phyloP scores from a whole-genome alignment of 2,113 vertebrate species.

The Corythornis vintsioides region DNA sequence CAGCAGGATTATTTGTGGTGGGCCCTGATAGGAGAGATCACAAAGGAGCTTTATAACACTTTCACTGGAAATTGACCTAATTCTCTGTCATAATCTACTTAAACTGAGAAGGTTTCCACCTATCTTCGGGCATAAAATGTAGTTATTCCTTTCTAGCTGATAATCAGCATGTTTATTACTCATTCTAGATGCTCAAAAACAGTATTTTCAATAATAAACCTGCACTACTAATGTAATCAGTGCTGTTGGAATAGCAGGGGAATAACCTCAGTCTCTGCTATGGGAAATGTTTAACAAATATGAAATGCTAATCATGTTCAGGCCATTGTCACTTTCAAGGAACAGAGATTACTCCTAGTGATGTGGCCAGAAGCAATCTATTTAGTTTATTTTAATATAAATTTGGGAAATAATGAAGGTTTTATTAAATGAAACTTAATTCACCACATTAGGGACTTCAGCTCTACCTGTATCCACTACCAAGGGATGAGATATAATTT shows the following conservation, averaged over 20 bases:
- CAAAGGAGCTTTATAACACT: background rate
- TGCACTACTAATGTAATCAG: background rate
- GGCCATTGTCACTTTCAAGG: conserved; percentile 45
- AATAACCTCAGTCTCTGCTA: background rate
- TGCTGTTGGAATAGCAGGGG: background rate
- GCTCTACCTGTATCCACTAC: background rate
- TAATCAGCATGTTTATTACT: conserved; percentile 13
- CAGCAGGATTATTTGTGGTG: background rate
- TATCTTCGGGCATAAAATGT: conserved; percentile 21
- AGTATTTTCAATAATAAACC: background rate
- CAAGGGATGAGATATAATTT: background rate
- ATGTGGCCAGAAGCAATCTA: conserved; percentile 28
- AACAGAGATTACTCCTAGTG: conserved; percentile 39
- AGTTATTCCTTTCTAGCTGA: background rate
- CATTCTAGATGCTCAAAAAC: background rate
- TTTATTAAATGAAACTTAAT: conserved; percentile 63
- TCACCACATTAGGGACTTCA: background rate
- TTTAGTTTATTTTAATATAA: conserved; percentile 49
- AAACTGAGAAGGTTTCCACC: background rate
- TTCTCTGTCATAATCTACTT: conserved; percentile 24
- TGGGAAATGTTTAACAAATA: conserved; percentile 32
- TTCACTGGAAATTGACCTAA: conserved; percentile 40
- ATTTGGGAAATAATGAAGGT: conserved; percentile 56
- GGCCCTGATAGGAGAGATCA: background rate
- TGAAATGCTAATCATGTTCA: conserved; percentile 53